phyloP scores from a whole-genome alignment of 1,140 invertebrate genomes.

The Papilio xuthus region DNA sequence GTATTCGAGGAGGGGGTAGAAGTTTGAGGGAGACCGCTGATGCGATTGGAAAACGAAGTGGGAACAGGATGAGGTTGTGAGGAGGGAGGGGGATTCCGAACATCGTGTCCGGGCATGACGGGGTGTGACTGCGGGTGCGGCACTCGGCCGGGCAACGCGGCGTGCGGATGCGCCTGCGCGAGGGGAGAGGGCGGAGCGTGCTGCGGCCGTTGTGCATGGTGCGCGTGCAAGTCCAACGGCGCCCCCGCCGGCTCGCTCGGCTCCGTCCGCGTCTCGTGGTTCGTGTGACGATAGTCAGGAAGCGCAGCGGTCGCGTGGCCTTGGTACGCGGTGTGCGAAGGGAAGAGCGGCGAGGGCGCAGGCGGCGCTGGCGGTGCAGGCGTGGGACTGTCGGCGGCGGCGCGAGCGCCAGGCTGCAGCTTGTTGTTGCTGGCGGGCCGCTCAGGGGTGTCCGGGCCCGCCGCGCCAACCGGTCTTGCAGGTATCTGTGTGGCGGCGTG shows the following conservation, averaged over 20 bases:
- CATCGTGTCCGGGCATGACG: constrained; percentile 76
- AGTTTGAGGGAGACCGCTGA: constrained; percentile 80
- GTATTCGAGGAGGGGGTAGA: constrained; percentile 64
- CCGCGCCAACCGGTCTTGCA: constrained; percentile 66
- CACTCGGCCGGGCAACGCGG: constrained; percentile 69
- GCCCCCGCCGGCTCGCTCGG: constrained; percentile 72
- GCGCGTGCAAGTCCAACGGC: constrained; percentile 80
- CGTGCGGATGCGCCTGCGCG: constrained; percentile 63
- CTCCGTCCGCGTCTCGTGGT: constrained; percentile 82
- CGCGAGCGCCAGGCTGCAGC: constrained; percentile 87
- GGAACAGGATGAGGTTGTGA: constrained; percentile 78
- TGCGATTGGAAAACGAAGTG: constrained; percentile 81
- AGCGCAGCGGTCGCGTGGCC: constrained; percentile 88
- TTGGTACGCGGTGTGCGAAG: constrained; percentile 84
- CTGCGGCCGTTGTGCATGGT: constrained; percentile 71
- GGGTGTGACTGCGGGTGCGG: constrained; percentile 81
- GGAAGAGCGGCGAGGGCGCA: constrained; percentile 67
- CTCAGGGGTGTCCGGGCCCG: constrained; percentile 76
- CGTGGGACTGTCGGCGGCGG: constrained; percentile 73
- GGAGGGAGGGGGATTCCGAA: constrained; percentile 61
- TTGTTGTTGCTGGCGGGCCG: constrained; percentile 86
- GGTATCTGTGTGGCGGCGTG: constrained; percentile 72
- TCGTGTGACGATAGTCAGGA: constrained; percentile 76
- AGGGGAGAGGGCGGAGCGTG: constrained; percentile 66
- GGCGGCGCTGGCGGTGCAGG: constrained; percentile 69